Evolutionary conservation across 2,888 invertebrate species (phyloP).

Genomic region (Tachina fera): DNA sequence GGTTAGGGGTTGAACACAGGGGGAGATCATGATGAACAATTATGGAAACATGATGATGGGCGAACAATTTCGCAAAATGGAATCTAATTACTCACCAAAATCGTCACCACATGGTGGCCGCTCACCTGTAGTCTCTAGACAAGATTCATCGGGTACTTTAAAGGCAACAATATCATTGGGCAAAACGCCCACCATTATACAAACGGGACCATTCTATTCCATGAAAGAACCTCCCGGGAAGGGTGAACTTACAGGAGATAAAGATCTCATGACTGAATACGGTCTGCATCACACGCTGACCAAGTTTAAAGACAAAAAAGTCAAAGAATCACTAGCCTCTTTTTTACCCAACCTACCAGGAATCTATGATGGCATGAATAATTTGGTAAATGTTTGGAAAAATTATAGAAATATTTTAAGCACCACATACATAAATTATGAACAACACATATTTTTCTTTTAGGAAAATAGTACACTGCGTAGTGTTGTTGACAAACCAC

Average conservation of each 20-base stretch:
- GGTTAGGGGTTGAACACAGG: constrained; percentile 7
- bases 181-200: constrained; percentile 98
- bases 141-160: constrained; percentile 98
- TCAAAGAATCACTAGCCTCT: constrained; percentile 96
- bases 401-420: background rate
- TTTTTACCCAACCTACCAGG: constrained; percentile 98
- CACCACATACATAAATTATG: background rate
- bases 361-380: constrained; percentile 95
- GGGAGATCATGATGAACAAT: constrained; percentile 78
- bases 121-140: constrained; percentile 97
- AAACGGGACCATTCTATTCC: constrained; percentile 98
- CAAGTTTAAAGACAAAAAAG: constrained; percentile 98
- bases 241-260: constrained; percentile 97
- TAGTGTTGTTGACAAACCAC: constrained; percentile 97
- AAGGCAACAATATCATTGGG: constrained; percentile 98
- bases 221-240: constrained; percentile 98
- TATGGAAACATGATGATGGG: constrained; percentile 91
- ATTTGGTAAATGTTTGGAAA: constrained; percentile 83
- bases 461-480: constrained; percentile 93
- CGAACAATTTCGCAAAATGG: constrained; percentile 96
- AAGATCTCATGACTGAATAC: constrained; percentile 98
- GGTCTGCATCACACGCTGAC: constrained; percentile 98
- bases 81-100: constrained; percentile 95
- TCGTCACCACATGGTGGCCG: constrained; percentile 97
- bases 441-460: background rate